These are phyloP conservation scores for Cotesia typhae DNA, from an alignment of 1,140 invertebrate species.

Conservation along the genomic window DNA sequence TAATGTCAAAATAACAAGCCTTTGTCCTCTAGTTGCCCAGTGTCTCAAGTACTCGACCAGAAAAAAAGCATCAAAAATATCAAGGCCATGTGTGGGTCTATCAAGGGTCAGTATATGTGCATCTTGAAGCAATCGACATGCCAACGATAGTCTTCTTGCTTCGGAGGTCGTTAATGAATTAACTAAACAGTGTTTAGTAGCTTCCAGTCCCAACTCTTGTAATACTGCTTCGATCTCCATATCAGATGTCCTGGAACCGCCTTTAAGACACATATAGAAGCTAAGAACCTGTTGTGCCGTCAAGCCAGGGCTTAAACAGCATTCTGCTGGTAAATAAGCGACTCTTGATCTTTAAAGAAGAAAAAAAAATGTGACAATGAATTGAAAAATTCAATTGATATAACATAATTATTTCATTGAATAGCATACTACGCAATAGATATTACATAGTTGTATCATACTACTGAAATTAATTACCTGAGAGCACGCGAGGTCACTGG, in stretches of 20 bases:
- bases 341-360: conserved; percentile 51
- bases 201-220: conserved; percentile 86
- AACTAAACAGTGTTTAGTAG: conserved; percentile 78
- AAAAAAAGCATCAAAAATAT: conserved; percentile 96
- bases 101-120: conserved; percentile 86
- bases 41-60: conserved; percentile 92
- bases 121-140: conserved; percentile 85
- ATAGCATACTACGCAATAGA: not conserved
- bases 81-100: conserved; percentile 90
- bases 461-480: conserved; percentile 53
- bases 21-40: conserved; percentile 83
- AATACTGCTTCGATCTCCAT: conserved; percentile 65
- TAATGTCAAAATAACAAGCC: conserved; percentile 89
- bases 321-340: conserved; percentile 61
- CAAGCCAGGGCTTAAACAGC: conserved; percentile 72
- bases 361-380: conserved; percentile 2
- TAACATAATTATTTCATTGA: conserved; percentile 4
- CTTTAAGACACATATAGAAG: conserved; percentile 79
- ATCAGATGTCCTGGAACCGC: conserved; percentile 57
- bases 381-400: too few relatives aligned
- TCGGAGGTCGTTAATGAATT: conserved; percentile 83
- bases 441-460: not conserved
- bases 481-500: conserved; percentile 76
- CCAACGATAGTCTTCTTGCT: conserved; percentile 83
- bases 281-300: conserved; percentile 83